Percentiles rank a stretch among this genome's conserved stretches.
These are phyloP conservation scores for Falco berigora DNA, from an alignment of 2,797 vertebrate species.

Conservation along the genomic window DNA sequence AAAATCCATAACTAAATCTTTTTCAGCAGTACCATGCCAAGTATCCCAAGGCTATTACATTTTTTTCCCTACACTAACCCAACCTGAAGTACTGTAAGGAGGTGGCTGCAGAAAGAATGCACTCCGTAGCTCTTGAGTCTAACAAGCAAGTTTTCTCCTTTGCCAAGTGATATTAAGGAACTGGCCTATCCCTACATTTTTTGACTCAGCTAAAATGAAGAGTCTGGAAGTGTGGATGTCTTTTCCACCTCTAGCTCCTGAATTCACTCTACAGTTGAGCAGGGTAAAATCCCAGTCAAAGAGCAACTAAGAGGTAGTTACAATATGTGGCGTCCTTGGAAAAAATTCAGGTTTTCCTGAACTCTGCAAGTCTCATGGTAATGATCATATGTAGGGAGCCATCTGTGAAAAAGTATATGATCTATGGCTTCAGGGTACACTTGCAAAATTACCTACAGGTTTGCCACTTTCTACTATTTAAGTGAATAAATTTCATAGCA, in stretches of 20 bases:
- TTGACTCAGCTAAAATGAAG: neutral
- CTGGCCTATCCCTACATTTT: neutral
- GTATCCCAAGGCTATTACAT: neutral
- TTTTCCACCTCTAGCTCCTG: neutral
- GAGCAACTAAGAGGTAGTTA: neutral
- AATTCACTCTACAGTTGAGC: neutral
- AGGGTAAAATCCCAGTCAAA: neutral
- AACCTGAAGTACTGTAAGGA: neutral
- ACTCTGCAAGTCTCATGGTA: neutral
- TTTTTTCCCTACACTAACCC: neutral
- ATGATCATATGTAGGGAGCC: neutral
- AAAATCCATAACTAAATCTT: neutral
- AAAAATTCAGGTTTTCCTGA: neutral
- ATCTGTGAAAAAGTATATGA: neutral
- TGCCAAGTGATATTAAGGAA: neutral
- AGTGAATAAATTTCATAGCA: neutral
- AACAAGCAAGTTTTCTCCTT: neutral
- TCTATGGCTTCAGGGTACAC: neutral
- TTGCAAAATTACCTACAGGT: neutral
- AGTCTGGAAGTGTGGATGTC: neutral
- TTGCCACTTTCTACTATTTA: neutral
- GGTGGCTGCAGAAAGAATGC: neutral
- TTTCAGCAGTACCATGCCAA: neutral
- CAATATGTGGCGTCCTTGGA: slow-evolving; percentile 9
- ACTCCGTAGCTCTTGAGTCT: neutral